phyloP scores from a whole-genome alignment of 2,113 vertebrate genomes.

The Elgaria multicarinata region DNA sequence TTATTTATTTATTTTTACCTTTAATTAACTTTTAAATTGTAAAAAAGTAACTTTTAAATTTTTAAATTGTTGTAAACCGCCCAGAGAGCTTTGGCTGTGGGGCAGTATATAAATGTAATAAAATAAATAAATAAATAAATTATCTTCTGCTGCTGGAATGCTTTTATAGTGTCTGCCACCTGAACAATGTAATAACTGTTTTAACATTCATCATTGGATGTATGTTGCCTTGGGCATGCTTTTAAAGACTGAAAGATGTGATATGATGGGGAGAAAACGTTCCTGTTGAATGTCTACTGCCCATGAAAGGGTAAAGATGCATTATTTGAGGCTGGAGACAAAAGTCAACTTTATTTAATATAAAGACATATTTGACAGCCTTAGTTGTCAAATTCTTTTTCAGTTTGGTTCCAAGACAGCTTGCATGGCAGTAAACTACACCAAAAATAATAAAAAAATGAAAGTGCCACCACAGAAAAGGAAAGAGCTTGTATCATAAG shows the following conservation, averaged over 20 bases:
- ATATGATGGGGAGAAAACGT: background rate
- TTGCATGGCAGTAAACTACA: slow-evolving; percentile 26
- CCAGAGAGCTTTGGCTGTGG: no score
- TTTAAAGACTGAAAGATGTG: background rate
- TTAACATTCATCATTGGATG: background rate
- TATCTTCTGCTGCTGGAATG: background rate
- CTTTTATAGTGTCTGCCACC: background rate
- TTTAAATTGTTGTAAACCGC: no score
- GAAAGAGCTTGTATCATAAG: slow-evolving; percentile 26
- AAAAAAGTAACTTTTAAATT: no score
- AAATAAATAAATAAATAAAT: no score
- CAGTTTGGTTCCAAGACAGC: slow-evolving; percentile 23
- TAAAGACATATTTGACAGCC: background rate
- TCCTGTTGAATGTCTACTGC: background rate
- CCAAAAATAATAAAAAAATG: background rate
- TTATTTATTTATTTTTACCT: background rate
- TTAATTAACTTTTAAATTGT: background rate
- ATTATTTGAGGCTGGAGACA: background rate
- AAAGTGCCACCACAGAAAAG: slow-evolving; percentile 35
- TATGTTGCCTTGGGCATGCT: background rate
- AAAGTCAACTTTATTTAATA: background rate
- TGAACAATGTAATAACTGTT: background rate
- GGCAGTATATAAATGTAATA: no score
- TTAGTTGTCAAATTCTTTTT: slow-evolving; percentile 36
- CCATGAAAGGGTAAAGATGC: background rate